Conservation (phyloP, 2,888 invertebrate species). For the Heterodera filipjevi region DNA sequence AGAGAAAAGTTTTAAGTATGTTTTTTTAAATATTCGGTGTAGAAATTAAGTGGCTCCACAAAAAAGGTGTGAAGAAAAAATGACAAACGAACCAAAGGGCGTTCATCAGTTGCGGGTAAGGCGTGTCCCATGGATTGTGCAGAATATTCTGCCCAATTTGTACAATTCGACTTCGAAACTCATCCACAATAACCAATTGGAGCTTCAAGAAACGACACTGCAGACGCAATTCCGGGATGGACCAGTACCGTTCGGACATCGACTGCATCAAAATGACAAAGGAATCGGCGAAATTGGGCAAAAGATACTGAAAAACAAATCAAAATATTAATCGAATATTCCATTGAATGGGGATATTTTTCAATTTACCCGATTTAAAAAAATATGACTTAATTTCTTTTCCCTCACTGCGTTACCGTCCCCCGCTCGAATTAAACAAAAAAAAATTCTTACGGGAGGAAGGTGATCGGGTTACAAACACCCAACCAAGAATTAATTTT, state of each 20-base stretch:
- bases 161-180: conserved; percentile 44
- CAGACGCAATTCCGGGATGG: conserved; percentile 43
- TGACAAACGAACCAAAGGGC: conserved; percentile 39
- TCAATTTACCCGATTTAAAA: too few species aligned
- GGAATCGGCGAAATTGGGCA: conserved; percentile 51
- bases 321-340: too few species aligned
- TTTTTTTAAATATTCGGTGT: background rate
- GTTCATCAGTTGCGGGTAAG: conserved; percentile 48
- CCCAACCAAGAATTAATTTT: too few species aligned
- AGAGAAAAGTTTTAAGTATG: too few species aligned
- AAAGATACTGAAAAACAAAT: conserved; percentile 37
- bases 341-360: too few species aligned
- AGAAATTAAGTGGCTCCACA: background rate
- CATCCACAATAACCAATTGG: conserved; percentile 49
- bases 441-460: too few species aligned
- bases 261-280: conserved; percentile 49
- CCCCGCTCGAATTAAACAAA: too few species aligned
- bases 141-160: conserved; percentile 40
- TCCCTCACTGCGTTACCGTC: too few species aligned
- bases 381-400: too few species aligned
- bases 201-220: conserved; percentile 44
- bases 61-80: too few species aligned
- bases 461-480: too few species aligned
- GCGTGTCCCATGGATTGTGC: conserved; percentile 37
- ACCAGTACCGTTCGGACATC: conserved; percentile 46